These are phyloP conservation scores for Atrina japonica DNA, from an alignment of 2,888 invertebrate genomes.

Conservation along the genomic window DNA sequence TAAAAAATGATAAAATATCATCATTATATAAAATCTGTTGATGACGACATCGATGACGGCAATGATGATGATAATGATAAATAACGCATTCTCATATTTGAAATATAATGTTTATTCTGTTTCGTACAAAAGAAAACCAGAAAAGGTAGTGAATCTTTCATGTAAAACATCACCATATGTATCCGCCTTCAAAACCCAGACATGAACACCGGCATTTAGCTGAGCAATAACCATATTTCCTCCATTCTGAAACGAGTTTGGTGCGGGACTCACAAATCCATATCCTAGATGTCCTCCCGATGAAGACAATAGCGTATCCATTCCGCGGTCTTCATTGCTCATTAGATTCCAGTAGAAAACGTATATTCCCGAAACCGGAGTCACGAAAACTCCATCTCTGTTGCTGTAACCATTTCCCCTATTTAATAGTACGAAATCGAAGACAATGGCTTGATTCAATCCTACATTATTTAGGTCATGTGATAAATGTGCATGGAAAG, in stretches of 20 bases:
- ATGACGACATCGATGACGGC: no score
- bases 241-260: neutral
- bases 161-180: constrained; percentile 11
- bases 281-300: neutral
- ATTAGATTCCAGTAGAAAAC: constrained; percentile 24
- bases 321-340: neutral
- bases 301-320: constrained; percentile 5
- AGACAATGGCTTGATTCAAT: constrained; percentile 20
- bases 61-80: no score
- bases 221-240: constrained; percentile 6
- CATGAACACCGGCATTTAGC: constrained; percentile 6
- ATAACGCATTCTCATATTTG: no score
- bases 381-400: constrained; percentile 16
- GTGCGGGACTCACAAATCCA: neutral
- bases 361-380: constrained; percentile 15
- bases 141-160: constrained; percentile 15
- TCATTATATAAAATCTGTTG: no score
- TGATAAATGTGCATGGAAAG: constrained; percentile 24
- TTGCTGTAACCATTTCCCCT: constrained; percentile 15
- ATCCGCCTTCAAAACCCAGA: constrained; percentile 12
- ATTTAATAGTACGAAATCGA: constrained; percentile 20
- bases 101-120: no score
- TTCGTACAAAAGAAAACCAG: neutral
- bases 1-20: no score
- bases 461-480: constrained; percentile 12